These are phyloP conservation scores for Trididemnum miniatum DNA, from an alignment of 23 tunicate genomes.

Conservation along the genomic window DNA sequence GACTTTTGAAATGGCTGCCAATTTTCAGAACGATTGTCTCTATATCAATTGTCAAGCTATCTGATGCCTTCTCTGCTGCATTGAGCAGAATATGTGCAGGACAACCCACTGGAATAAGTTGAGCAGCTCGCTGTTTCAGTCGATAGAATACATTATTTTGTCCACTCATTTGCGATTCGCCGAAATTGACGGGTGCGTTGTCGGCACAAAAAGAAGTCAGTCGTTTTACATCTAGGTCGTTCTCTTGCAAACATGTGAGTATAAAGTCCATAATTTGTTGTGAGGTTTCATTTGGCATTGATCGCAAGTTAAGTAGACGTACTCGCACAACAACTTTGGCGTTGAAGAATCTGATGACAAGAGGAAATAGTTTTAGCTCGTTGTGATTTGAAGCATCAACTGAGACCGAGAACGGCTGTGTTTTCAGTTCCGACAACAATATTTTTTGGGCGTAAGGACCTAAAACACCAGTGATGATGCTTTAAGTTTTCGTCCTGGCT, in stretches of 20 bases:
- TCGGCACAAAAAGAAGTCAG: slow-evolving; percentile 45
- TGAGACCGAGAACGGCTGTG: slow-evolving; percentile 36
- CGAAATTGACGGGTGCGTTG: slow-evolving; percentile 58
- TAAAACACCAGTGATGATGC: slow-evolving; percentile 55
- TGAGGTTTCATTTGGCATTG: slow-evolving; percentile 56
- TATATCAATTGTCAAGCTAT: slow-evolving; percentile 31
- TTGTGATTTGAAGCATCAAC: slow-evolving; percentile 39
- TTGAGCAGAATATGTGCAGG: slow-evolving; percentile 42
- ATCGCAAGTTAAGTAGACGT: slow-evolving; percentile 69
- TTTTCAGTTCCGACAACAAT: slow-evolving; percentile 35
- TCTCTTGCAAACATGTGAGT: slow-evolving; percentile 35
- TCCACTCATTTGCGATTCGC: slow-evolving; percentile 41
- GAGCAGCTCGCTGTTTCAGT: too few species aligned
- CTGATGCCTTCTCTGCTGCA: slow-evolving; percentile 45
- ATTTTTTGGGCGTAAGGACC: slow-evolving; percentile 36
- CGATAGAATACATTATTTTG: slow-evolving; percentile 52
- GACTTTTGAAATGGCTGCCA: slow-evolving; percentile 42
- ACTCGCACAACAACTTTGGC: slow-evolving; percentile 61
- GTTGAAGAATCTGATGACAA: slow-evolving; percentile 66
- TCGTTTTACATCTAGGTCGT: slow-evolving; percentile 14
- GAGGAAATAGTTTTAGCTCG: slow-evolving; percentile 47
- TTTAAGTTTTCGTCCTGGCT: slow-evolving; percentile 38
- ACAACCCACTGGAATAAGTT: slow-evolving; percentile 43
- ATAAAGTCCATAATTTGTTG: slow-evolving; percentile 36
- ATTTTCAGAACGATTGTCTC: slow-evolving; percentile 48